Base-by-base conservation (phyloP, 1,140 invertebrate species). In the Andrena cerasifolii region DNA sequence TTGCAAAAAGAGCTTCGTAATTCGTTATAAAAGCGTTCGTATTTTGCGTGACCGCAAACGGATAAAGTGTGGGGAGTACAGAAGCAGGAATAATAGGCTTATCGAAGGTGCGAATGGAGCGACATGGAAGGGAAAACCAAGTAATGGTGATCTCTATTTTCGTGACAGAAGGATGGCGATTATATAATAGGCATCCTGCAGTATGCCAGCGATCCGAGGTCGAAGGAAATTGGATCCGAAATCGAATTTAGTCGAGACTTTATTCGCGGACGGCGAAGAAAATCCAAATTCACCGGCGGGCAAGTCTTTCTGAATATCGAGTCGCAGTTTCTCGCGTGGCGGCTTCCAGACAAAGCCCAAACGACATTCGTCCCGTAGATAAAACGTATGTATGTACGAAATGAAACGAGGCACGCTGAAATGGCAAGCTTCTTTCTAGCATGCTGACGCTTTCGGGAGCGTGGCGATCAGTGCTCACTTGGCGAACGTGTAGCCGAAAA, bases 221-320 rank as follows among this genome's bases (percentile, higher is more conserved):
- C 53, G 53, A 54, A 63, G 62, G 78, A 82, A 73, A 82, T 83
- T 78, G 80, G 59, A 67, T 62, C 68, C 47, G 74, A 79, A 47
- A 56, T 66, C 65, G 65, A 84, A 83, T 83, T 79, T 83, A 79
- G 65, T 83, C 75, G 63, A n/a, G n/a, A 67, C 78, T 83, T 83
- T 79, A 82, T 83, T 74, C 54, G 70, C 56, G 31, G 51, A 49
- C 59, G 45, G 54, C 56, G 61, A 78, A 33, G 70, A 84, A 80
- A 76, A 66, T 66, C 80, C 72, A 83, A 79, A 83, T 79, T 82
- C 12, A 40, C 56, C 43, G 66, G 10, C 45, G 16, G 40, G 14
- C 36, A 40, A 21, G 21, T 36, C n/a, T 61, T 24, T 18, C 14
- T 31, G 26, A 12, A 58, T 59, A 59, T 59, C 56, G 56, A 36